phyloP scores from a whole-genome alignment of 2,113 vertebrate species.

The Tretioscincus oriximinensis region DNA sequence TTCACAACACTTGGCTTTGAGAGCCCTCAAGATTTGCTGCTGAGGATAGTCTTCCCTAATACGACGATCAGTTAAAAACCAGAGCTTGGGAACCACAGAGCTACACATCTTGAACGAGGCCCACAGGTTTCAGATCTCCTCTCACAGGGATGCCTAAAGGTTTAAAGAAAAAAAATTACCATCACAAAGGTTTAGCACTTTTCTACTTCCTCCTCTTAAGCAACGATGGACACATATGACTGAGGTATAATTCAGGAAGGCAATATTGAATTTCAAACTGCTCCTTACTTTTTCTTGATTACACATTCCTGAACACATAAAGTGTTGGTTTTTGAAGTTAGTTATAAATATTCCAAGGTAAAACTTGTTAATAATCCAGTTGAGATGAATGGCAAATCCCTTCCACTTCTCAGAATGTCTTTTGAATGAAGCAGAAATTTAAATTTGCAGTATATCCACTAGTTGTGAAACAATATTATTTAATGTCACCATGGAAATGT shows the following conservation, averaged over 20 bases:
- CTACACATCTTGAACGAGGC: conserved; percentile 78
- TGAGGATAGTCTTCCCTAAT: conserved; percentile 83
- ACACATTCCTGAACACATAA: neutral
- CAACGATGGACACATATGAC: neutral
- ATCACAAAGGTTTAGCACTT: neutral
- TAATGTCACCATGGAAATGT: too few relatives aligned
- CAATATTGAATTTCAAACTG: neutral
- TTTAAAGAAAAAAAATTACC: conserved; percentile 52
- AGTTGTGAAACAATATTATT: too few relatives aligned
- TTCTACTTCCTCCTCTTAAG: neutral
- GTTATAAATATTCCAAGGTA: neutral
- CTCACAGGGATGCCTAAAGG: conserved; percentile 53
- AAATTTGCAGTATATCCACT: neutral
- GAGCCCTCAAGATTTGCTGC: conserved; percentile 77
- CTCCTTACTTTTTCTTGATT: neutral
- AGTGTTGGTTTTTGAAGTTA: neutral
- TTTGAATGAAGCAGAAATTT: neutral
- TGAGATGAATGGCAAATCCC: neutral
- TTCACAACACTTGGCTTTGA: conserved; percentile 81
- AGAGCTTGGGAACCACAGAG: conserved; percentile 75
- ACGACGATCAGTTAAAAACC: conserved; percentile 83
- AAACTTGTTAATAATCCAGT: neutral
- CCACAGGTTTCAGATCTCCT: conserved; percentile 55
- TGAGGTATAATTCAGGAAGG: neutral
- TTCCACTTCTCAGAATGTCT: neutral